phyloP scores from a whole-genome alignment of 2,797 vertebrate genomes.

The Anniella stebbinsi region DNA sequence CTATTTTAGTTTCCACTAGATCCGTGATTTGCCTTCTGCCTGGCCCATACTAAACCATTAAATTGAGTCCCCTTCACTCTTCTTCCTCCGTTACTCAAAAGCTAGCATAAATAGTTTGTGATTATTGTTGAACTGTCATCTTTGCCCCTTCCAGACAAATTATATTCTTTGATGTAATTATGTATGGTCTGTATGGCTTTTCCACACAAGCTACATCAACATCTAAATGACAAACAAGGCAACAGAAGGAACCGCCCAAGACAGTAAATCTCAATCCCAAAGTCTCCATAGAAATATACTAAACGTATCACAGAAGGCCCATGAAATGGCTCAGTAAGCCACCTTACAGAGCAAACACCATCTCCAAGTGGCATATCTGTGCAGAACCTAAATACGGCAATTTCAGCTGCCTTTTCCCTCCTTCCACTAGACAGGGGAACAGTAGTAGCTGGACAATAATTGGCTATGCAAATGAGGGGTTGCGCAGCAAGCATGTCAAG shows the following conservation, averaged over 20 bases:
- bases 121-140: background rate
- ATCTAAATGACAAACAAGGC: background rate
- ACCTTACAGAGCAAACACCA: slow-evolving; percentile 11
- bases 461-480: slow-evolving; percentile 10
- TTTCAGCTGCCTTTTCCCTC: slow-evolving; percentile 7
- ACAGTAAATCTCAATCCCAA: slow-evolving; percentile 13
- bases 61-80: fast-evolving
- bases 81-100: background rate
- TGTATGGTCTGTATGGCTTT: background rate
- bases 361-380: slow-evolving; percentile 36
- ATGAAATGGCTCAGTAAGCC: slow-evolving; percentile 10
- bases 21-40: background rate
- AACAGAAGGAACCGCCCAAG: background rate
- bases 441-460: background rate
- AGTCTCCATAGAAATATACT: background rate
- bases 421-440: background rate
- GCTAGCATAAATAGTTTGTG: too few relatives aligned
- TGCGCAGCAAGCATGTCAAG: background rate
- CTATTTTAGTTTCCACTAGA: background rate
- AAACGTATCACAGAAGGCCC: slow-evolving; percentile 17
- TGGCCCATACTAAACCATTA: background rate
- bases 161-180: background rate
- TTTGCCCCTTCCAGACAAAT: background rate
- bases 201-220: background rate
- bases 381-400: slow-evolving; percentile 24